These are phyloP conservation scores for Cotesia congregata DNA, from an alignment of 2,888 invertebrate genomes.

Conservation along the genomic window DNA sequence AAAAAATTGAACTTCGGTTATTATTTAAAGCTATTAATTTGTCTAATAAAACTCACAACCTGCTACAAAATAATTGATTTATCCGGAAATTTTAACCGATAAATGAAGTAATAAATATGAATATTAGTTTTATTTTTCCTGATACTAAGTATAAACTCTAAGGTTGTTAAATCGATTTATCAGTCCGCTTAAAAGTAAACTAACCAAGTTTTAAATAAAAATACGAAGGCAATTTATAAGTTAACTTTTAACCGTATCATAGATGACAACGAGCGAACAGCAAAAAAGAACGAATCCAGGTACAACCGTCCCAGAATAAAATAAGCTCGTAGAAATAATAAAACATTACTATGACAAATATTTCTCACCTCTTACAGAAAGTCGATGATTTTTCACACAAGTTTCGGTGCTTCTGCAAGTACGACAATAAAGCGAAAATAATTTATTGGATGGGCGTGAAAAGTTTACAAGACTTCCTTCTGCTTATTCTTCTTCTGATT, in stretches of 20 bases:
- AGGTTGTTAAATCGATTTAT: background rate
- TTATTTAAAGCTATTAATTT: background rate
- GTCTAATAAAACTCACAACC: background rate
- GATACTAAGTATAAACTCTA: background rate
- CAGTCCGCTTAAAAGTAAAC: background rate
- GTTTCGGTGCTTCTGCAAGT: background rate
- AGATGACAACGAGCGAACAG: background rate
- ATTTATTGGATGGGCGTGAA: slow-evolving; percentile 35
- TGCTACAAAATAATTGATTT: background rate
- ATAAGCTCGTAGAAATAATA: background rate
- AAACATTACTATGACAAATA: background rate
- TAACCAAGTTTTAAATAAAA: background rate
- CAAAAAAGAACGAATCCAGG: background rate
- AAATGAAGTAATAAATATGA: slow-evolving; percentile 18
- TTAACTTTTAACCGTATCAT: background rate
- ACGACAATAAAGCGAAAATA: slow-evolving; percentile 29
- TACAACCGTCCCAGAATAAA: background rate
- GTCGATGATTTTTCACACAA: slow-evolving; percentile 8
- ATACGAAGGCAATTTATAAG: background rate
- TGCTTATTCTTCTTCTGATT: slow-evolving; percentile 11
- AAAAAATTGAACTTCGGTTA: background rate
- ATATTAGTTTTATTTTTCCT: background rate
- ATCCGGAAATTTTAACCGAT: background rate
- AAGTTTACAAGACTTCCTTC: slow-evolving; percentile 30
- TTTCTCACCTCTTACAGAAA: background rate